Evolutionary conservation across 2,113 vertebrate species (phyloP), one percentile per base, ranked within the genome.

Genomic region (Serinus canaria): DNA sequence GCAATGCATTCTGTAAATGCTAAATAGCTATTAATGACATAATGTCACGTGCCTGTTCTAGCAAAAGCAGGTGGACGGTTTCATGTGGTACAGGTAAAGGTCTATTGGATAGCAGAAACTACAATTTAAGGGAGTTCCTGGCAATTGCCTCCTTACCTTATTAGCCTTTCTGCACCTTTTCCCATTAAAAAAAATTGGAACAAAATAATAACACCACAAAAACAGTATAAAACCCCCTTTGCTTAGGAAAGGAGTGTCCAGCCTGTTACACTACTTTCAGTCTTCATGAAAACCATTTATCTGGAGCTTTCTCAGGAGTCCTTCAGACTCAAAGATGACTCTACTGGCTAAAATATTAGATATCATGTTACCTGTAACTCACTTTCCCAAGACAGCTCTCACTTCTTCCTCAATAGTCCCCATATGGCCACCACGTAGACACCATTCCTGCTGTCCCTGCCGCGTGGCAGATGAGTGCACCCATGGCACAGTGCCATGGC

Each of bases 1-100:
- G 30, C 92, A 74, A 74, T 86, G 55, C 59, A 72, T 85, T 86
- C 79, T 90, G n/a, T 63, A 83, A 83, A 86, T 88, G 79, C 53
- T 92, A 86, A 94, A 56, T 76, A 86, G 43, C 68, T 83, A 19
- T 89, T 95, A 67, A 74, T 92, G 85, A 28, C 47, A 64, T 66
- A 62, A 63, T 89, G 44, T 86, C 68, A 81, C 0, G 0, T 88
- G 78, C 30, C 37, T 23, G 22, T 88, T 86, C 28, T 55, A 92
- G 63, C 24, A 83, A 83, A 90, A 90, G 47, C 39, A 78, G 67
- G 23, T 56, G 69, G 39, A 56, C 28, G 43, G 10, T 79, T 84
- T 91, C 21, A 20, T 75, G 49, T 44, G 44, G 24, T 72, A 47
- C 1, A 4, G 11, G 27, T 78, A 43, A 66, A 63, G 21, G 30